Evolutionary conservation across 2,888 invertebrate genomes (phyloP).

Genomic region (Stenotaenia linearis): DNA sequence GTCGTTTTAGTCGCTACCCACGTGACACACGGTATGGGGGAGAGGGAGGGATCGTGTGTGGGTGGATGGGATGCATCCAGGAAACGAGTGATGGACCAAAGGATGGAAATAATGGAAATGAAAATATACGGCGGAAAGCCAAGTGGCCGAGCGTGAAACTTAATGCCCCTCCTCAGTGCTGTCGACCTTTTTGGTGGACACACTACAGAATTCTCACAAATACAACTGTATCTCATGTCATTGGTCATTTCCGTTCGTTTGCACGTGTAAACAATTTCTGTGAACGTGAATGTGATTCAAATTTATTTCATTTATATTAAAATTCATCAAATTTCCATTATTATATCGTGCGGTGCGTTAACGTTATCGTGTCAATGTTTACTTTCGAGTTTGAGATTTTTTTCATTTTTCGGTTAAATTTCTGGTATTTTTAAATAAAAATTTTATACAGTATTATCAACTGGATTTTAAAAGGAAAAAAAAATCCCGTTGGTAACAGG

Average conservation of each 20-base stretch:
- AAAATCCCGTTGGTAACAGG: not conserved
- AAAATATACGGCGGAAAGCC: not conserved
- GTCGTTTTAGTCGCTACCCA: not conserved
- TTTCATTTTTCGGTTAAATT: not conserved
- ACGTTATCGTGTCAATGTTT: too few species aligned
- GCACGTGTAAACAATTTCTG: not conserved
- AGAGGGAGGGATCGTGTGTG: not conserved
- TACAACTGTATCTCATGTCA: not conserved
- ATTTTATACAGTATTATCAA: not conserved
- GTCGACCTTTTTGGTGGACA: not conserved
- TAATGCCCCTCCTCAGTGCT: not conserved
- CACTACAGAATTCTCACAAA: not conserved
- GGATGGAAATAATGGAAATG: not conserved
- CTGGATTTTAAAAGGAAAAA: not conserved
- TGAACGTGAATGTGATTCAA: too few species aligned
- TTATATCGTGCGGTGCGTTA: too few species aligned
- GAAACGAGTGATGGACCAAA: not conserved
- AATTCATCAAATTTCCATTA: too few species aligned
- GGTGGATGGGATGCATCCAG: not conserved
- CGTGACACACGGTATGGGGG: not conserved
- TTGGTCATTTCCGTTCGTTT: not conserved
- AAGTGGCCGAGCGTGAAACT: not conserved
- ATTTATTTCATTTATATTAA: too few species aligned
- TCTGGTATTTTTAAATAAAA: not conserved
- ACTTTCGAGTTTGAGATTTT: too few species aligned